Evolutionary conservation across 2,113 vertebrate species (phyloP).

Genomic region (Xiphophorus hellerii): DNA sequence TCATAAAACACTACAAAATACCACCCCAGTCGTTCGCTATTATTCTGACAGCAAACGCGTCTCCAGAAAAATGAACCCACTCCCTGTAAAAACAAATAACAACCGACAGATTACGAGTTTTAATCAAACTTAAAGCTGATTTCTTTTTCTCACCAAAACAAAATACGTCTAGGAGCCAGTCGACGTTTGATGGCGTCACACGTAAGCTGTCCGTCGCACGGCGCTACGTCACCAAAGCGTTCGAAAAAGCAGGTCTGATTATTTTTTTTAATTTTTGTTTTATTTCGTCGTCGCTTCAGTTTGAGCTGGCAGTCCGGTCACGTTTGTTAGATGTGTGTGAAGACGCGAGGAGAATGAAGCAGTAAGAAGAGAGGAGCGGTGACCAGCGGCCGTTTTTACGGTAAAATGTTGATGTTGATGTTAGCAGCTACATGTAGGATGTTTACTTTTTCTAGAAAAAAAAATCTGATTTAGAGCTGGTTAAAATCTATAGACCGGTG

Average conservation of each 20-base stretch:
- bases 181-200: constrained; percentile 45
- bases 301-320: too few relatives aligned
- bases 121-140: not conserved
- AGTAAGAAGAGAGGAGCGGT: not conserved
- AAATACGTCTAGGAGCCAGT: not conserved
- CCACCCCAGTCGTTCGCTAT: too few relatives aligned
- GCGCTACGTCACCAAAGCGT: not conserved
- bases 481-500: too few relatives aligned
- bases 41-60: too few relatives aligned
- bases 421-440: not conserved
- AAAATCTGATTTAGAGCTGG: too few relatives aligned
- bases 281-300: not conserved
- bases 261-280: not conserved
- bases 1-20: too few relatives aligned
- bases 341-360: constrained; percentile 8
- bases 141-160: not conserved
- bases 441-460: too few relatives aligned
- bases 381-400: not conserved
- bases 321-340: not conserved
- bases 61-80: too few relatives aligned
- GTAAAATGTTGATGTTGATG: constrained; percentile 10
- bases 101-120: too few relatives aligned
- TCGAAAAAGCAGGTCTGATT: not conserved
- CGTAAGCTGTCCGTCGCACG: not conserved
- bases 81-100: too few relatives aligned